Conservation (phyloP, 2,797 vertebrate genomes). For the Brachyalestes nurse region DNA sequence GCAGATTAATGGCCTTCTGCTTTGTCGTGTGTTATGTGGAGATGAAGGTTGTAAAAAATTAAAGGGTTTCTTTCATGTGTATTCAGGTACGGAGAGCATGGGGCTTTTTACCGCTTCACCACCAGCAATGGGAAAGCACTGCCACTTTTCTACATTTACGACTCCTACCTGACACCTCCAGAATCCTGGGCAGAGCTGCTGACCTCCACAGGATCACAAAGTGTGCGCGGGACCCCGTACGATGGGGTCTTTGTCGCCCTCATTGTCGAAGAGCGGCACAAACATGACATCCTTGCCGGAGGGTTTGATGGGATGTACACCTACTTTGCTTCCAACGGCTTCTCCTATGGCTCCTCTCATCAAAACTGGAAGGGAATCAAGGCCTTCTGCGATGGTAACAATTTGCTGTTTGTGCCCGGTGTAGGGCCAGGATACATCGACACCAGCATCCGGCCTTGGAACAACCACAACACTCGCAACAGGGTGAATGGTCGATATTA, state of each 20-base stretch:
- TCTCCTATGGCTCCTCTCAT: constrained; percentile 89
- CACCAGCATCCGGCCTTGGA: constrained; percentile 88
- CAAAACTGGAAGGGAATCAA: constrained; percentile 90
- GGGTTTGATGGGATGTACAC: constrained; percentile 92
- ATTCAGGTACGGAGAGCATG: constrained; percentile 84
- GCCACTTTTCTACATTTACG: constrained; percentile 89
- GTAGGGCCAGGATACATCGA: constrained; percentile 89
- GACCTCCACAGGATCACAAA: constrained; percentile 79
- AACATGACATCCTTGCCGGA: constrained; percentile 81
- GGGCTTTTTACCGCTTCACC: constrained; percentile 86
- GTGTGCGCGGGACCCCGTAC: constrained; percentile 82
- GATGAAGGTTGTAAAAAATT: constrained; percentile 2
- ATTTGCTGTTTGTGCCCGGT: constrained; percentile 87
- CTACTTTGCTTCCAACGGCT: constrained; percentile 90
- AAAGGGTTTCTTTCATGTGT: constrained; percentile 2
- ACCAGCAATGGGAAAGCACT: constrained; percentile 82
- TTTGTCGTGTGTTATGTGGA: neutral
- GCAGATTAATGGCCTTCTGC: constrained; percentile 1
- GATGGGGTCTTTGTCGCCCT: constrained; percentile 85
- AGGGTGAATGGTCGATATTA: constrained; percentile 91
- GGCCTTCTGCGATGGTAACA: constrained; percentile 85
- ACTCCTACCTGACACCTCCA: constrained; percentile 85
- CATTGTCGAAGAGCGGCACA: constrained; percentile 87
- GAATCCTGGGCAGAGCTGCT: constrained; percentile 88
- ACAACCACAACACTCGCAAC: constrained; percentile 90